These are phyloP conservation scores for Copidosoma aretas DNA, from an alignment of 2,888 invertebrate genomes.

Conservation along the genomic window DNA sequence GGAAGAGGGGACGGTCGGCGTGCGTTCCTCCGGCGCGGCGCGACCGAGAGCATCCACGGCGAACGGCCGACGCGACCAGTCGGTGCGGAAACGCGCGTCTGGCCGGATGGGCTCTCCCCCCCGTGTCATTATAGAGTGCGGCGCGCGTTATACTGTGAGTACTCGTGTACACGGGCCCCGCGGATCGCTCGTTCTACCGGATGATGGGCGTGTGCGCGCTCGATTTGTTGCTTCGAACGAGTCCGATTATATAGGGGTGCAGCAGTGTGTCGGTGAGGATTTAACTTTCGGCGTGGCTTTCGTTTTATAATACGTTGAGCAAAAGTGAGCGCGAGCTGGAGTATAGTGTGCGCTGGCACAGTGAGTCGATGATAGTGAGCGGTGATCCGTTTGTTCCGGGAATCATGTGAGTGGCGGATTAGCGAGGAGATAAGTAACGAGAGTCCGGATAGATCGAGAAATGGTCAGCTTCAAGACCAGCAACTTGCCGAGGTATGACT, in stretches of 20 bases:
- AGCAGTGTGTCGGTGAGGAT: too few relatives aligned
- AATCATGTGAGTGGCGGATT: too few relatives aligned
- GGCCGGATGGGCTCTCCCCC: slow-evolving; percentile 36
- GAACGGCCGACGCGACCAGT: slow-evolving; percentile 44
- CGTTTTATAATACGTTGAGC: too few relatives aligned
- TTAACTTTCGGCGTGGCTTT: too few relatives aligned
- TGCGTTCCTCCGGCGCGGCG: neutral
- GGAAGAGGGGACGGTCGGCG: neutral
- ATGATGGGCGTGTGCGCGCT: neutral
- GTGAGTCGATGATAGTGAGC: too few relatives aligned
- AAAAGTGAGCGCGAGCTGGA: too few relatives aligned
- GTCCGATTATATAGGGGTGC: too few relatives aligned
- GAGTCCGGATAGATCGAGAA: neutral
- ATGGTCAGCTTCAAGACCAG: slow-evolving; percentile 54
- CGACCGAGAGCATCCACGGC: neutral
- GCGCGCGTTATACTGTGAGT: neutral
- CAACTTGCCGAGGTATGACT: slow-evolving; percentile 41
- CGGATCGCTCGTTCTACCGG: neutral
- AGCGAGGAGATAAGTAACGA: too few relatives aligned
- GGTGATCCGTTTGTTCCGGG: too few relatives aligned
- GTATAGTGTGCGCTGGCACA: too few relatives aligned
- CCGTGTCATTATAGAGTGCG: neutral
- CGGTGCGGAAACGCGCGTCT: slow-evolving; percentile 51
- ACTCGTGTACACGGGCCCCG: neutral
- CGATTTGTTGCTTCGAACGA: neutral